Evolutionary conservation across 2,113 vertebrate genomes (phyloP).

Genomic region (Plectropomus leopardus): DNA sequence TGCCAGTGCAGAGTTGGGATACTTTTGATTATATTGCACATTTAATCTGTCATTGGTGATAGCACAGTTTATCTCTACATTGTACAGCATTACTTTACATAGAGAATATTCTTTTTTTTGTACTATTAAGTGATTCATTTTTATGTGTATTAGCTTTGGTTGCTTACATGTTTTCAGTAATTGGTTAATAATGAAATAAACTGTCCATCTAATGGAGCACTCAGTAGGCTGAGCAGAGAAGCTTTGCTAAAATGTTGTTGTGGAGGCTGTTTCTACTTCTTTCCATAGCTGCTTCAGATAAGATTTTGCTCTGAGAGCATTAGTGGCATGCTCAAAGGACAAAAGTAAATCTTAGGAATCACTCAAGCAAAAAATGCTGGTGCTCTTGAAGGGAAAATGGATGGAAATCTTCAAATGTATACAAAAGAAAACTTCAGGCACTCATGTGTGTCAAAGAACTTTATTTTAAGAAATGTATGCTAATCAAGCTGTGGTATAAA

Average conservation of each 20-base stretch:
- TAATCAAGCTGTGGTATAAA: constrained; percentile 23
- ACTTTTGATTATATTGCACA: not conserved
- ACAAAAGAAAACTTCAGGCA: constrained; percentile 16
- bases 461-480: not conserved
- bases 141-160: not conserved
- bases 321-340: not conserved
- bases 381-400: not conserved
- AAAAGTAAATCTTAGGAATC: not conserved
- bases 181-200: not conserved
- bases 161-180: not conserved
- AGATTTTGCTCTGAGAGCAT: constrained; percentile 2
- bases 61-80: not conserved
- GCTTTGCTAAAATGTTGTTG: not conserved
- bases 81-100: not conserved
- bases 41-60: not conserved
- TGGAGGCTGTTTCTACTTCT: not conserved
- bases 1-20: not conserved
- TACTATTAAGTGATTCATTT: not conserved
- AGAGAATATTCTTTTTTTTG: not conserved
- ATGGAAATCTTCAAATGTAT: not conserved
- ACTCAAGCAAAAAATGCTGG: not conserved
- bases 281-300: not conserved
- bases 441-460: not conserved
- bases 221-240: not conserved
- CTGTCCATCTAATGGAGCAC: not conserved